Base-by-base conservation (phyloP, 2,888 invertebrate species). In the Nomada lathburiana region DNA sequence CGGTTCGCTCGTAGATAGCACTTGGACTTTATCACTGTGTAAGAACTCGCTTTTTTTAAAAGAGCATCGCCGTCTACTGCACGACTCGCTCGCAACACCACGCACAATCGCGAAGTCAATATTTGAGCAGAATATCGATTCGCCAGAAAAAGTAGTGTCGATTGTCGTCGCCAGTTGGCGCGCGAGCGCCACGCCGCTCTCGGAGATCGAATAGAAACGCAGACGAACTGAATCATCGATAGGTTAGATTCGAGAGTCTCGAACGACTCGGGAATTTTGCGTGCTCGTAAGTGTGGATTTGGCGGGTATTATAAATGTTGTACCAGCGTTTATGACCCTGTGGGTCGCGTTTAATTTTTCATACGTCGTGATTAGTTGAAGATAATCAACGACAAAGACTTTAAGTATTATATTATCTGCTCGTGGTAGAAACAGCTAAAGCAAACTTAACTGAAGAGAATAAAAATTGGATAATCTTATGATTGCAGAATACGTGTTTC, bases 81-180 rank as follows among this genome's bases (percentile, higher is more conserved):
- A 89, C 89, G 83, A 85, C 88, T 89, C 87, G 88, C 87, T 90
- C 87, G 88, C 89, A 87, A 88, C 89, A 88, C 89, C 89, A 86
- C 88, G 87, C 89, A 89, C 89, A 89, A 89, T 88, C 89, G 89
- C 83, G 87, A 82, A 93, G 93, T 93, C 93, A 93, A 93, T 93
- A 93, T 93, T 93, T 92, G 91, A 93, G 93, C 89, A 92, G 91
- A 92, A 93, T 93, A 93, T 93, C 93, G 93, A 93, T 93, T 93
- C 90, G 92, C 88, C 86, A 88, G 88, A 89, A 89, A 88, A 90
- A 88, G 81, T 88, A 88, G 87, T 91, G 79, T 67, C 83, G 76
- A 90, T 91, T 90, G 88, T 86, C 50, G 63, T 74, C 86, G 74
- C 76, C 23, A 67, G 78, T 67, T 53, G 65, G 53, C 71, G 82